These are phyloP conservation scores for Patella caerulea DNA, from an alignment of 2,888 invertebrate species.

Conservation along the genomic window DNA sequence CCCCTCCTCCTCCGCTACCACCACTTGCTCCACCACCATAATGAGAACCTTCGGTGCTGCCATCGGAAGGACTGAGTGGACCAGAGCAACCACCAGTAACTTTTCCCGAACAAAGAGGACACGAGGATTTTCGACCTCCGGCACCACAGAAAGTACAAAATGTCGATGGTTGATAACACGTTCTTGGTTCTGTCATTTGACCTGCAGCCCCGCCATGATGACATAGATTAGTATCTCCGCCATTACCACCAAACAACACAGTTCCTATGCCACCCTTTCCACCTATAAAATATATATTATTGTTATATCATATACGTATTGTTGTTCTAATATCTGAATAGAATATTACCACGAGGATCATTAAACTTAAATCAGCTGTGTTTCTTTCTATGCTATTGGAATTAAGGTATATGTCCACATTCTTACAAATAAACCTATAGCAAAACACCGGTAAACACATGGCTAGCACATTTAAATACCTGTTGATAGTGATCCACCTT, in stretches of 20 bases:
- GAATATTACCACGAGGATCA: too few species aligned
- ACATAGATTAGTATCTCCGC: conserved; percentile 27
- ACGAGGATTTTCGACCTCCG: conserved; percentile 31
- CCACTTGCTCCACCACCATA: conserved; percentile 40
- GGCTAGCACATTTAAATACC: too few species aligned
- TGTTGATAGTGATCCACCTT: conserved; percentile 26
- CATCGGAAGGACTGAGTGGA: conserved; percentile 17
- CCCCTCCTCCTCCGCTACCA: conserved; percentile 34
- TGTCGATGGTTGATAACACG: conserved; percentile 27
- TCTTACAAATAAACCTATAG: too few species aligned
- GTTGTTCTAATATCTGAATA: too few species aligned
- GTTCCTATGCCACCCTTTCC: conserved; percentile 35
- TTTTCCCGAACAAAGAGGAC: conserved; percentile 23
- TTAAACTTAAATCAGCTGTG: too few species aligned
- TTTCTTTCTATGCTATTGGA: too few species aligned
- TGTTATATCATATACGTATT: too few species aligned
- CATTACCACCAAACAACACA: conserved; percentile 32
- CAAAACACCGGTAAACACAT: too few species aligned
- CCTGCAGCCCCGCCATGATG: conserved; percentile 41
- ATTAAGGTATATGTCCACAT: too few species aligned
- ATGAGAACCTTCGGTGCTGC: conserved; percentile 26
- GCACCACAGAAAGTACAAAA: conserved; percentile 39
- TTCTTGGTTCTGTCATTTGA: conserved; percentile 20
- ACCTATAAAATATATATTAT: conserved; percentile 18
- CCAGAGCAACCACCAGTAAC: conserved; percentile 27